Evolutionary conservation across 2,888 invertebrate genomes (phyloP), one percentile per base, ranked within the genome.

Genomic region (Busseola fusca): DNA sequence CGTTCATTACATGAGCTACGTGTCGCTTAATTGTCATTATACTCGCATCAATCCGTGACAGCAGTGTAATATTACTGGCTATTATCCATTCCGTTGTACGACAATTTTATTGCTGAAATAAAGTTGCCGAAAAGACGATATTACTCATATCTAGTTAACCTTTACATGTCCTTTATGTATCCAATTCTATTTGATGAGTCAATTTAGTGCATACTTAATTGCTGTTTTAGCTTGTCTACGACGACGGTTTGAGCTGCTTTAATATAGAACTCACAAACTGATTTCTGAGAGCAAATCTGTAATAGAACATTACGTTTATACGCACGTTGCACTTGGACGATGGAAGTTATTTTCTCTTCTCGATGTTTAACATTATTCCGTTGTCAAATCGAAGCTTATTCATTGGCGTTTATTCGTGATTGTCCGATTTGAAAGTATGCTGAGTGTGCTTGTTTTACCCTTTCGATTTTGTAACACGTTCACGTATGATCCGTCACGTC

Each of bases 1-100:
- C 88, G 92, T 92, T 89, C 63, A 76, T 78, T 72, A 80, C 85
- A 82, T 82, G 78, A 59, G 82, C 78, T 79, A 85, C 83, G 80
- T 78, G 78, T 66, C 72, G 80, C 74, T 74, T 81, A 72, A 76
- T 83, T 81, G 74, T 81, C 81, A 83, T 86, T 84, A 86, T 75
- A 71, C 74, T 78, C 79, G 80, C 79, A 79, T 84, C 71, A 82
- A 78, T 76, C 76, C 70, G 77, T 75, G 82, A 80, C 81, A 78
- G 80, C 76, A 50, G 27, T 42, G 62, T 67, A 69, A 74, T 73
- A 74, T 42, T 52, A 71, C 45, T 64, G n/a, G 52, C 27, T 3
- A 2, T 30, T 27, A 45, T 14, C 34, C 30, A 27, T 45, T 27
- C 30, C 6, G 18, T 40, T 66, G 30, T 16, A 30, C 2, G 40